Percentiles rank a stretch among this genome's conserved stretches.
Evolutionary conservation across 1,140 invertebrate genomes (phyloP).

Genomic region (Listronotus bonariensis): DNA sequence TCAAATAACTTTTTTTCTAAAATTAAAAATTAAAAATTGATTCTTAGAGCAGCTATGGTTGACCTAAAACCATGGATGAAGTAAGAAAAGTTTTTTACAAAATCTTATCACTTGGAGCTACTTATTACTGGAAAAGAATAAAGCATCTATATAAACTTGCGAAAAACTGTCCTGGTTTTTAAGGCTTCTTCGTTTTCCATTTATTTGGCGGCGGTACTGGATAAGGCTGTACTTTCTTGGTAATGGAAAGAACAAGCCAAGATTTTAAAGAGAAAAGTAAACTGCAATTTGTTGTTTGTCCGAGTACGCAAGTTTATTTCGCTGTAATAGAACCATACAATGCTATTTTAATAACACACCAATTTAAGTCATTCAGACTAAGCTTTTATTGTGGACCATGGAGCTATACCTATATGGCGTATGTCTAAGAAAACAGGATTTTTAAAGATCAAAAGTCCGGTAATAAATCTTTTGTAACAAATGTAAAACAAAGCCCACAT

Average conservation of each 20-base stretch:
- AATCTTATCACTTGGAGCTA: conserved; percentile 77
- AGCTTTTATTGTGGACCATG: conserved; percentile 55
- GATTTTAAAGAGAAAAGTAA: conserved; percentile 78
- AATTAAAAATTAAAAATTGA: conserved; percentile 71
- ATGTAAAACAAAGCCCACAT: too few species aligned
- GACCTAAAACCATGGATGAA: conserved; percentile 79
- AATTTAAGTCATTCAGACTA: conserved; percentile 67
- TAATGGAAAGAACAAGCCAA: conserved; percentile 77
- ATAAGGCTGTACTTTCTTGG: conserved; percentile 77
- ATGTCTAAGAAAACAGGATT: conserved; percentile 66
- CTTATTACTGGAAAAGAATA: conserved; percentile 75
- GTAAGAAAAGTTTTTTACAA: conserved; percentile 73
- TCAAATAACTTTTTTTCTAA: conserved; percentile 63
- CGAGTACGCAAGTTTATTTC: conserved; percentile 71
- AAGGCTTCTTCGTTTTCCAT: conserved; percentile 81
- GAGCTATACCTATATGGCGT: conserved; percentile 74
- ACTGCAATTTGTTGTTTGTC: conserved; percentile 78
- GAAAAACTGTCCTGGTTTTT: conserved; percentile 67
- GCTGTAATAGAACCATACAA: conserved; percentile 77
- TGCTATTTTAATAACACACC: conserved; percentile 64
- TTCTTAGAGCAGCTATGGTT: conserved; percentile 77
- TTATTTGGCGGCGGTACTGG: conserved; percentile 91
- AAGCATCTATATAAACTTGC: conserved; percentile 62
- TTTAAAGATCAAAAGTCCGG: conserved; percentile 66
- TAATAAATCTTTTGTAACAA: too few species aligned